Conservation (phyloP, 2,888 invertebrate genomes). For the Drosophila nigricruria region DNA sequence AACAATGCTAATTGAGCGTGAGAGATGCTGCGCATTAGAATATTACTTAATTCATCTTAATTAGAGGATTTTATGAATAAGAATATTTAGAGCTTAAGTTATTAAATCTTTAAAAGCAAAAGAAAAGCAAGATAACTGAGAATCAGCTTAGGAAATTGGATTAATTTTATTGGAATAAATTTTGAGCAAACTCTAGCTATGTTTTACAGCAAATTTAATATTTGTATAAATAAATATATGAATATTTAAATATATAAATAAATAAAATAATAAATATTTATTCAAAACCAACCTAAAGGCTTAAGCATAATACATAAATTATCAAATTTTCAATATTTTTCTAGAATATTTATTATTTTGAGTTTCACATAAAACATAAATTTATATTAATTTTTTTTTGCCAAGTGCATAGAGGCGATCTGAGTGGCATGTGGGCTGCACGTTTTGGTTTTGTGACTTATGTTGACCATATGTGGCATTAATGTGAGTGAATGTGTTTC, state of each 20-base stretch:
- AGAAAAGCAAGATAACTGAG: not conserved
- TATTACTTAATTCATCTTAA: not conserved
- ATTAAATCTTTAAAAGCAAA: too few species aligned
- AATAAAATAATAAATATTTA: not conserved
- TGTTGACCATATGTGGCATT: slow-evolving; percentile 64
- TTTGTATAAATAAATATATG: too few species aligned
- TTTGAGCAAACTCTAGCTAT: too few species aligned
- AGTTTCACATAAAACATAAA: not conserved
- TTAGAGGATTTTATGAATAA: not conserved
- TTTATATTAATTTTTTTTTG: not conserved
- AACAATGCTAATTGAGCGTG: not conserved
- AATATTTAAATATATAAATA: not conserved
- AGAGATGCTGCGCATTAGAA: too few species aligned
- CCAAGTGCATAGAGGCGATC: slow-evolving; percentile 35
- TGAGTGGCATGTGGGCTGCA: slow-evolving; percentile 22
- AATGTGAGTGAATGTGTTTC: slow-evolving; percentile 10
- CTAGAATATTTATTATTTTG: not conserved
- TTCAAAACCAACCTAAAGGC: not conserved
- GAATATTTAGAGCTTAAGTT: too few species aligned
- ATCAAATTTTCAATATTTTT: not conserved
- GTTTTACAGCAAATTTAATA: too few species aligned
- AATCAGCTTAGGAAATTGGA: too few species aligned
- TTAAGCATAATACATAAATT: not conserved
- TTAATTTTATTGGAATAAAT: too few species aligned
- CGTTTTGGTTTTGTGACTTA: slow-evolving; percentile 54